Percentiles rank a stretch among this genome's conserved stretches.
These are phyloP conservation scores for Lapara coniferarum DNA, from an alignment of 2,888 invertebrate species.

Conservation along the genomic window DNA sequence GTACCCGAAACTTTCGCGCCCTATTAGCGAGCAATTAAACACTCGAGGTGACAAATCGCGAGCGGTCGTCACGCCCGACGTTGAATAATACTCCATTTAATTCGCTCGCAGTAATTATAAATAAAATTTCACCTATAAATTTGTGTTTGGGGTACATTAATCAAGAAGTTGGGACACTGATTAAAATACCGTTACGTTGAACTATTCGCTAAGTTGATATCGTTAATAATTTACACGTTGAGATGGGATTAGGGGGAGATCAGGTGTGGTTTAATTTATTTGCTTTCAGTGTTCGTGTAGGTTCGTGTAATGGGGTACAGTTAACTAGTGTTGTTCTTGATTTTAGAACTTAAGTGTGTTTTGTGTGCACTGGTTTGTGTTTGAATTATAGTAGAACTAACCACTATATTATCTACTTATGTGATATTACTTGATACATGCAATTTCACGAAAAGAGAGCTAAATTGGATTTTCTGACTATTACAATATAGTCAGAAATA, in stretches of 20 bases:
- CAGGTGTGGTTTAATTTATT: slow-evolving; percentile 64
- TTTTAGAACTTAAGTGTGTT: slow-evolving; percentile 3
- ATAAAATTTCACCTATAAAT: slow-evolving; percentile 83
- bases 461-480: too few species aligned
- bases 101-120: slow-evolving; percentile 82
- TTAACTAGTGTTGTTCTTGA: slow-evolving; percentile 2
- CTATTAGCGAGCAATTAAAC: slow-evolving; percentile 81
- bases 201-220: slow-evolving; percentile 81
- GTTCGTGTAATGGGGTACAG: slow-evolving; percentile 1
- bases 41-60: slow-evolving; percentile 81
- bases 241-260: slow-evolving; percentile 61
- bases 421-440: background rate
- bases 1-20: slow-evolving; percentile 70
- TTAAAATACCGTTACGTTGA: slow-evolving; percentile 82
- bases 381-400: background rate
- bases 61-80: slow-evolving; percentile 74
- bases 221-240: slow-evolving; percentile 80
- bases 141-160: slow-evolving; percentile 77
- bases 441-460: background rate
- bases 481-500: background rate
- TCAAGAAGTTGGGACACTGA: slow-evolving; percentile 85
- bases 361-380: background rate
- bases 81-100: slow-evolving; percentile 82
- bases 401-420: too few species aligned
- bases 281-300: slow-evolving; percentile 28